These are phyloP conservation scores for Anser brachyrhynchus DNA, from an alignment of 2,113 vertebrate species.

Conservation along the genomic window DNA sequence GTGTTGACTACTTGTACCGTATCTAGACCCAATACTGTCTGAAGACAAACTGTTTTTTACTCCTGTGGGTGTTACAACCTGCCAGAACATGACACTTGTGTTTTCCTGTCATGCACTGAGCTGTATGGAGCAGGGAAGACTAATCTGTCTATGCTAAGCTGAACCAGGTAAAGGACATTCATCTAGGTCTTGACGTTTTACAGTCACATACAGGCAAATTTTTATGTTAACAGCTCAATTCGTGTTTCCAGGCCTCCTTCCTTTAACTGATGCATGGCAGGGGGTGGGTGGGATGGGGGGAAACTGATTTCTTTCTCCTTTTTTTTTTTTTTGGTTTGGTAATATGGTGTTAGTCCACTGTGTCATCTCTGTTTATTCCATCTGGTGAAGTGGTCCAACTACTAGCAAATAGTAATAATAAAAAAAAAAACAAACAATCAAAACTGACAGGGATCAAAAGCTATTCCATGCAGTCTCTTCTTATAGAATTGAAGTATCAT, in stretches of 20 bases:
- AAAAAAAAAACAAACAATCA: neutral
- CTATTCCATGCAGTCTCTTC: neutral
- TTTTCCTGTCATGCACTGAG: neutral
- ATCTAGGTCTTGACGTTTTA: neutral
- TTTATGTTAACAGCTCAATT: neutral
- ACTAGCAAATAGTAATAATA: neutral
- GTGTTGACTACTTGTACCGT: rapidly evolving
- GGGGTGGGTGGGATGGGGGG: neutral
- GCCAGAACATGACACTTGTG: neutral
- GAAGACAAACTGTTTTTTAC: neutral
- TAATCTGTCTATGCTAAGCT: neutral
- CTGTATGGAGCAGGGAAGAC: neutral
- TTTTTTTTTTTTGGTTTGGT: neutral
- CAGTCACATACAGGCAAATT: neutral
- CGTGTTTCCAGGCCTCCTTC: neutral
- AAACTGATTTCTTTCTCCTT: neutral
- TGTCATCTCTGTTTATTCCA: neutral
- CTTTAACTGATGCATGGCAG: neutral
- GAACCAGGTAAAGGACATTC: rapidly evolving
- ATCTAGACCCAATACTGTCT: neutral
- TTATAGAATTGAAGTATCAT: neutral
- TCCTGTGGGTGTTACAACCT: neutral
- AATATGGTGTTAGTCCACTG: rapidly evolving
- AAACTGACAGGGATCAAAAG: neutral
- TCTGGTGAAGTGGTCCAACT: neutral